phyloP scores from a whole-genome alignment of 2,113 vertebrate genomes.

The Xiphophorus couchianus region DNA sequence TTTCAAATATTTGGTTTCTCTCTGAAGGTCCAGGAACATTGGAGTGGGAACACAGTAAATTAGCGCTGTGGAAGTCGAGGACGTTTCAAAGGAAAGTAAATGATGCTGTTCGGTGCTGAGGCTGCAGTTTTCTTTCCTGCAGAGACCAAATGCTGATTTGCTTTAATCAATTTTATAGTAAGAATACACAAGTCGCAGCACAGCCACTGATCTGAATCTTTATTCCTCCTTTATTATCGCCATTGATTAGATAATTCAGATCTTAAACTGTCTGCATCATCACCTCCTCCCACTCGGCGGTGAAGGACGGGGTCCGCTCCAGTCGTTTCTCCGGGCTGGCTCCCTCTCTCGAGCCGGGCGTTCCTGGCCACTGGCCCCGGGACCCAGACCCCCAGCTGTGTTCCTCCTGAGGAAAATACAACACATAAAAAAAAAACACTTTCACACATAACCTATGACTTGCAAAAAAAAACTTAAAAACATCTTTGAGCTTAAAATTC shows the following conservation, averaged over 20 bases:
- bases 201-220: not conserved
- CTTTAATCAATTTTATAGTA: constrained; percentile 15
- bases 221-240: not conserved
- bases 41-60: constrained; percentile 38
- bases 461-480: not conserved
- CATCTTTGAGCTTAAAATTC: not conserved
- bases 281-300: constrained; percentile 98
- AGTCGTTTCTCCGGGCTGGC: constrained; percentile 81
- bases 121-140: constrained; percentile 2
- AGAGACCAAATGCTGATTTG: not conserved
- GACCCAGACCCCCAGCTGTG: constrained; percentile 84
- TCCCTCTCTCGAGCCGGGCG: constrained; percentile 75
- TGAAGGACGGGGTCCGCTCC: constrained; percentile 95
- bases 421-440: not conserved
- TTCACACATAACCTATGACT: not conserved
- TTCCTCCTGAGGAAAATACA: constrained; percentile 78
- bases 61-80: not conserved
- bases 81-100: constrained; percentile 34
- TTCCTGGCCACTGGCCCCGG: constrained; percentile 74
- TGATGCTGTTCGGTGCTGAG: constrained; percentile 14
- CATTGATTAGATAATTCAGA: constrained; percentile 1
- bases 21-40: constrained; percentile 41
- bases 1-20: constrained; percentile 13
- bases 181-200: constrained; percentile 9
- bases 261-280: not conserved